Percentiles rank a stretch among this genome's conserved stretches.
Conservation (phyloP, 2,888 invertebrate species). For the Sepioteuthis lessoniana region DNA sequence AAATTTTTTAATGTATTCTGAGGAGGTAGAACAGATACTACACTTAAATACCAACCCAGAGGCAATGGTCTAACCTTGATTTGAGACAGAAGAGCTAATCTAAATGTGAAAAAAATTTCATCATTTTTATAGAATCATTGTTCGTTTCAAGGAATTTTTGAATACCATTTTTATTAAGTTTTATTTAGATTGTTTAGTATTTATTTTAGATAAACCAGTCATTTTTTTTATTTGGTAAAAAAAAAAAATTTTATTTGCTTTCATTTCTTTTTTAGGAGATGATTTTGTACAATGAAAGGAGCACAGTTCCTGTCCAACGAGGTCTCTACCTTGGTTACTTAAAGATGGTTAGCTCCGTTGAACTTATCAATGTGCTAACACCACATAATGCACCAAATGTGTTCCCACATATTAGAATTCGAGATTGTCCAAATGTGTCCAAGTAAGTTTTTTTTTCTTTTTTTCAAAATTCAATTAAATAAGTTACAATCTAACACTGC, state of each 20-base stretch:
- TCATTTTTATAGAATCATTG: no score
- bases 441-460: slow-evolving; percentile 80
- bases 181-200: no score
- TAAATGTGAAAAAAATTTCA: no score
- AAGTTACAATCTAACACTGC: background rate
- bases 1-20: no score
- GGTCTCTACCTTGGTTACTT: slow-evolving; percentile 96
- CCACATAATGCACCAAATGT: slow-evolving; percentile 94
- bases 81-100: no score
- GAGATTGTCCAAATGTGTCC: slow-evolving; percentile 96
- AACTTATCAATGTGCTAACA: slow-evolving; percentile 93
- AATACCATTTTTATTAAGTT: no score
- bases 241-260: background rate
- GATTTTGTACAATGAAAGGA: slow-evolving; percentile 84
- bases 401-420: slow-evolving; percentile 91
- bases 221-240: no score
- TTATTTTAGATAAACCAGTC: no score
- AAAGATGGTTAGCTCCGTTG: slow-evolving; percentile 96
- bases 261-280: slow-evolving; percentile 76
- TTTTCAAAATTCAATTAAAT: background rate
- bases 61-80: no score
- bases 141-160: no score
- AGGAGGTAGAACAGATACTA: no score
- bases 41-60: no score
- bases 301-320: slow-evolving; percentile 85